Evolutionary conservation across 2,888 invertebrate species (phyloP).

Genomic region (Meganola albula): DNA sequence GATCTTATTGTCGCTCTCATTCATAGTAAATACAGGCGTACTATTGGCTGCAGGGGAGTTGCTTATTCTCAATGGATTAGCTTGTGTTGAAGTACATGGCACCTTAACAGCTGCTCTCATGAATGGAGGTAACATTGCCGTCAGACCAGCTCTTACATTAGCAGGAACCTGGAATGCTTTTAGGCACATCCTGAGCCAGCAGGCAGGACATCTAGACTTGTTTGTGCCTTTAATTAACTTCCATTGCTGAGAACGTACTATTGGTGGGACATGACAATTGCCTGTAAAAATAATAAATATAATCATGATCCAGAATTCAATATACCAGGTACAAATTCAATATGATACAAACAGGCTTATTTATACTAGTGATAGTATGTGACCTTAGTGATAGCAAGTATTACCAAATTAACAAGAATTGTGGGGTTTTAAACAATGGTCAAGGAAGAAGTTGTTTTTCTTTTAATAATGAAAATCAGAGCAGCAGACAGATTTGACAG

Average conservation of each 20-base stretch:
- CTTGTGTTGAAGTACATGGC: constrained; percentile 40
- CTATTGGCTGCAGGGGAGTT: constrained; percentile 36
- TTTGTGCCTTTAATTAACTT: constrained; percentile 82
- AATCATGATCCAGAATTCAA: constrained; percentile 2
- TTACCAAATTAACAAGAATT: no score
- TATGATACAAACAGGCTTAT: no score
- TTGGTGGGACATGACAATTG: constrained; percentile 84
- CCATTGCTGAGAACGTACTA: constrained; percentile 84
- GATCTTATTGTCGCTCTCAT: constrained; percentile 56
- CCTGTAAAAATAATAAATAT: constrained; percentile 53
- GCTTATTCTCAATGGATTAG: constrained; percentile 52
- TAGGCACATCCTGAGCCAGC: constrained; percentile 91
- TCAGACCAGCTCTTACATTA: constrained; percentile 81
- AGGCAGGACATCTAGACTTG: constrained; percentile 88
- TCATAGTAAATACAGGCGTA: constrained; percentile 47
- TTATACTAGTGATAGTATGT: no score
- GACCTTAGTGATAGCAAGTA: no score
- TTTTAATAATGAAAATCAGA: no score
- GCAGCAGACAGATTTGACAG: no score
- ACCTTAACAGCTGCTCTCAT: constrained; percentile 69
- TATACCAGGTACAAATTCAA: no score
- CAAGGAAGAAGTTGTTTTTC: no score
- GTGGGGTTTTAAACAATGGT: no score
- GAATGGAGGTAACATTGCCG: constrained; percentile 82
- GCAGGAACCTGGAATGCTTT: constrained; percentile 87